Evolutionary conservation across 2,888 invertebrate species (phyloP), one percentile per base, ranked within the genome.

Genomic region (Pemphredon lugubris): DNA sequence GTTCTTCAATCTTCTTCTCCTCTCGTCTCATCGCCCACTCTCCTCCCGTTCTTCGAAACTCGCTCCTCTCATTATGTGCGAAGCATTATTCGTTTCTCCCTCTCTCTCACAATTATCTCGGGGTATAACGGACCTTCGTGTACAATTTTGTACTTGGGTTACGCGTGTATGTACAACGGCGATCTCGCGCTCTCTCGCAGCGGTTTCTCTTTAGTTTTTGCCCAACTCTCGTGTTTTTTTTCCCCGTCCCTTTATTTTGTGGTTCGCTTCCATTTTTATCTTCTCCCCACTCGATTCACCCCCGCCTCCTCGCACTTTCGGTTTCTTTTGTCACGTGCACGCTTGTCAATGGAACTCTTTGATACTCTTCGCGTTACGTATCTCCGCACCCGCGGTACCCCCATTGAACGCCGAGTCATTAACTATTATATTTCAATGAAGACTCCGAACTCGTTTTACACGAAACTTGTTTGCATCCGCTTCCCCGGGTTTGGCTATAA

Each of bases 11-110:
- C 61, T 39, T 14, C 3, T 13, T 16, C 16, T 37, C 37, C 34
- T 37, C n/a, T 39, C 23, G 13, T 37, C n/a, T 39, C 23, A n/a
- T 47, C 57, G 30, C 26, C 59, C 44, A 57, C 32, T 57, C 59
- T 53, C 2, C 30, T 60, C 20, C 7, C 39, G 40, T 34, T 50
- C 44, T 74, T 61, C 14, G 39, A 61, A 68, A 66, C 66, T 67
- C 44, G 66, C 48, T 73, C 48, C 59, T 57, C 67, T 70, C 70
- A 57, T 73, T 77, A 70, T 58, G 60, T 58, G 67, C 64, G 40
- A 71, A 73, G 69, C 69, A 73, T 73, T 73, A 60, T 73, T 51
- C 45, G 21, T 16, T 42, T 37, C 30, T 44, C 32, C 34, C 54
- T 13, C 26, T 9, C 42, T 44, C 16, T 59, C 26, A 47, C 9